These are phyloP conservation scores for Neolamprologus devosi DNA, from an alignment of 2,113 vertebrate genomes.

Conservation along the genomic window DNA sequence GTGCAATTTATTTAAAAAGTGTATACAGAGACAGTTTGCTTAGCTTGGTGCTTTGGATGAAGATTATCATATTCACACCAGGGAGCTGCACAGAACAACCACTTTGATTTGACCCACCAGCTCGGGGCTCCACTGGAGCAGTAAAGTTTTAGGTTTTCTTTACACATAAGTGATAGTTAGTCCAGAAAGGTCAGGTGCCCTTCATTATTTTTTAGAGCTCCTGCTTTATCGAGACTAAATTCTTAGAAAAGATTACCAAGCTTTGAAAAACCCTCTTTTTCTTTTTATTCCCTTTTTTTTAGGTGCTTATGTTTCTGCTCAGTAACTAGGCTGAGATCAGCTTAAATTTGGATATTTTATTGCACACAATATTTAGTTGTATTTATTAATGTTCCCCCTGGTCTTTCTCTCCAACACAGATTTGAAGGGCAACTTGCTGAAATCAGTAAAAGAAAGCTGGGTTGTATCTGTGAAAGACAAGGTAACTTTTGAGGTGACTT, in stretches of 20 bases:
- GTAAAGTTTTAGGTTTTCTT: background rate
- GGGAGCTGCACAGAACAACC: background rate
- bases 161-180: background rate
- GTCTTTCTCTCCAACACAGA: conserved; percentile 8
- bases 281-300: background rate
- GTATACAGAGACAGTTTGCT: background rate
- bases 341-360: background rate
- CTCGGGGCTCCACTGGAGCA: background rate
- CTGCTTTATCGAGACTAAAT: background rate
- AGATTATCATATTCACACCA: background rate
- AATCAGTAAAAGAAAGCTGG: conserved; percentile 20
- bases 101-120: background rate
- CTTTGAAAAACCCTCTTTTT: background rate
- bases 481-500: conserved; percentile 35
- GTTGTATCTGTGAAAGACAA: conserved; percentile 49
- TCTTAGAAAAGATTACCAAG: background rate
- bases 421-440: background rate
- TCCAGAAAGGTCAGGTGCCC: background rate
- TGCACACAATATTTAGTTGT: background rate
- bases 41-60: background rate
- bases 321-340: background rate
- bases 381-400: background rate
- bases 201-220: background rate
- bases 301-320: background rate
- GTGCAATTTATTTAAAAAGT: background rate